phyloP scores from a whole-genome alignment of 1,140 invertebrate species.

The Cydia splendana region DNA sequence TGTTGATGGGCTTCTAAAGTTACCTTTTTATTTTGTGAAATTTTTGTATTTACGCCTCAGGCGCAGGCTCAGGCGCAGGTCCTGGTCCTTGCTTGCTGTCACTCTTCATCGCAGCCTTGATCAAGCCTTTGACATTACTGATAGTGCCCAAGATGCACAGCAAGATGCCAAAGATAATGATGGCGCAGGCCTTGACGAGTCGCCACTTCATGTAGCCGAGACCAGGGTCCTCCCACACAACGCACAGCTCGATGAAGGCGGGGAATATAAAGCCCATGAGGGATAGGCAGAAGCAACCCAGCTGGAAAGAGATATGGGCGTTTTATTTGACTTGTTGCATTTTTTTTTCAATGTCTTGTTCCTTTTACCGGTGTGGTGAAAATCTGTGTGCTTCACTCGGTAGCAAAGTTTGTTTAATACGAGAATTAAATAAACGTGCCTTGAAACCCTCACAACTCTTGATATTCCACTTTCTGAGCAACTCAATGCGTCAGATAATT shows the following conservation, averaged over 20 bases:
- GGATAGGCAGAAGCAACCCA: slow-evolving; percentile 45
- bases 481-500: too few species aligned
- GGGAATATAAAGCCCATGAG: slow-evolving; percentile 51
- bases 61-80: too few species aligned
- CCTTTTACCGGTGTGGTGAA: too few species aligned
- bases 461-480: too few species aligned
- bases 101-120: slow-evolving; percentile 16
- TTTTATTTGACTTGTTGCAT: background rate
- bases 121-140: slow-evolving; percentile 37
- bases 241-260: slow-evolving; percentile 43
- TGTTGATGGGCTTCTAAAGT: too few species aligned
- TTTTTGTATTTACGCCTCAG: too few species aligned
- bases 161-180: slow-evolving; percentile 37
- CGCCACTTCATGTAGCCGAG: slow-evolving; percentile 47
- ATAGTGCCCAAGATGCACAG: slow-evolving; percentile 41
- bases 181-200: slow-evolving; percentile 36
- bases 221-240: slow-evolving; percentile 46
- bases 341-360: background rate
- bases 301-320: slow-evolving; percentile 34
- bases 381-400: too few species aligned
- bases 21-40: too few species aligned
- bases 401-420: too few species aligned
- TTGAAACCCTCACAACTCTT: too few species aligned
- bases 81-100: background rate
- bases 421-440: too few species aligned